phyloP scores from a whole-genome alignment of 1,140 invertebrate genomes.

The Cotesia glomerata region DNA sequence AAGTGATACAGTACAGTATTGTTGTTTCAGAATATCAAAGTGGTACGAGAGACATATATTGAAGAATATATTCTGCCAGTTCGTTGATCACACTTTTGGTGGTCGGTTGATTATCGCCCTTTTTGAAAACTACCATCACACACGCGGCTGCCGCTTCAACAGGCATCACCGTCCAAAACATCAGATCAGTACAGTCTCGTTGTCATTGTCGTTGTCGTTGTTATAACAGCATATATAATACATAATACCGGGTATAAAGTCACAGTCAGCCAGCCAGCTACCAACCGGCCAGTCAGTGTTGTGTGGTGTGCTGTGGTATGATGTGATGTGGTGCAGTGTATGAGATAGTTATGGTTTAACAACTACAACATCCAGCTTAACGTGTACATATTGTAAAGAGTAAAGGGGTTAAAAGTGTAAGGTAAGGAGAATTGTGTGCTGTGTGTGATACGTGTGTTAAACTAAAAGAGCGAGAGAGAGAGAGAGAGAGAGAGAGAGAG shows the following conservation, averaged over 20 bases:
- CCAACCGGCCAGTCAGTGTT: conserved; percentile 12
- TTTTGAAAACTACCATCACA: conserved; percentile 1
- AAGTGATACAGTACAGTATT: background rate
- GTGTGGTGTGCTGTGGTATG: conserved; percentile 16
- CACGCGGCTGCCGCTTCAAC: conserved; percentile 10
- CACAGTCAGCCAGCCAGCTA: background rate
- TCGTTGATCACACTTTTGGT: background rate
- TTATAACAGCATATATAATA: too few species aligned
- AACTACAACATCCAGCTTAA: conserved; percentile 23
- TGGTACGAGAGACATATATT: too few species aligned
- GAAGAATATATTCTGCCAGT: conserved; percentile 3
- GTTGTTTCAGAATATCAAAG: too few species aligned
- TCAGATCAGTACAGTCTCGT: too few species aligned
- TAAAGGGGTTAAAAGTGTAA: conserved; percentile 20
- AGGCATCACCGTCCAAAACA: conserved; percentile 14
- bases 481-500: background rate
- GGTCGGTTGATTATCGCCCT: conserved; percentile 19
- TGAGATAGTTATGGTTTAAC: conserved; percentile 22
- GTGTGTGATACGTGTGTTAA: too few species aligned
- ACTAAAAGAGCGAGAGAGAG: background rate
- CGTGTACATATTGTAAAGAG: background rate
- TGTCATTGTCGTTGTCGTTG: too few species aligned
- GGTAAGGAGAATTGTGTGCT: too few species aligned
- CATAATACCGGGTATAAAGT: background rate
- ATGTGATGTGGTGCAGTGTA: background rate